Percentiles rank a stretch among this genome's conserved stretches.
Conservation (phyloP, 64 coral and sea anemone genomes). For the Montipora sp. region DNA sequence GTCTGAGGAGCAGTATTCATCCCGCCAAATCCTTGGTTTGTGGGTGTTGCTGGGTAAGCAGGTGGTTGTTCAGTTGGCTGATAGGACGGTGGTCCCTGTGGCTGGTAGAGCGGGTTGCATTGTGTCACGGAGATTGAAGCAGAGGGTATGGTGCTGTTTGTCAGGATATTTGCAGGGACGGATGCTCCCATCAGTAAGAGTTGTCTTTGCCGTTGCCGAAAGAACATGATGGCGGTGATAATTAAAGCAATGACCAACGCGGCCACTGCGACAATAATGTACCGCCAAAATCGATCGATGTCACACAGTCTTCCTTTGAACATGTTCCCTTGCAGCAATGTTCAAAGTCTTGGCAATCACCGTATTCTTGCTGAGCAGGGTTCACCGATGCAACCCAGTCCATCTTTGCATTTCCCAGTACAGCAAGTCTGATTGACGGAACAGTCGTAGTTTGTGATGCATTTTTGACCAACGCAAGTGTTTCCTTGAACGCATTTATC, state of each 20-base stretch:
- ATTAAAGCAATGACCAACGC: not conserved
- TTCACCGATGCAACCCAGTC: not conserved
- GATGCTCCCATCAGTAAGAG: not conserved
- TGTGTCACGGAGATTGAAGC: not conserved
- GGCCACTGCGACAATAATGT: not conserved
- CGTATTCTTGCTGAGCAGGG: not conserved
- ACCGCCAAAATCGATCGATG: not conserved
- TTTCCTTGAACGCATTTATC: not conserved
- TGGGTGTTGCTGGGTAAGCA: not conserved
- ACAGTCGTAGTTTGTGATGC: not conserved
- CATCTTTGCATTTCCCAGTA: not conserved
- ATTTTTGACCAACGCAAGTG: not conserved
- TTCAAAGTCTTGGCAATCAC: not conserved
- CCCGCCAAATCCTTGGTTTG: no score
- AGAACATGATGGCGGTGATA: not conserved
- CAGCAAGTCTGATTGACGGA: not conserved
- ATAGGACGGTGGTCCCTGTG: constrained; percentile 1
- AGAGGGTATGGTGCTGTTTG: not conserved
- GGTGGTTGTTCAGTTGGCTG: not conserved
- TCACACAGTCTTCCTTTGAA: not conserved
- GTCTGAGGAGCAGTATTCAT: no score
- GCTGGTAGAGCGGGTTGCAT: constrained; percentile 4
- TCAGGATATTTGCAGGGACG: not conserved
- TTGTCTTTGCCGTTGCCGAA: not conserved
- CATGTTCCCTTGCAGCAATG: not conserved